Evolutionary conservation across 2,888 invertebrate species (phyloP), one percentile per base, ranked within the genome.

Genomic region (Drosophila vallismaia): DNA sequence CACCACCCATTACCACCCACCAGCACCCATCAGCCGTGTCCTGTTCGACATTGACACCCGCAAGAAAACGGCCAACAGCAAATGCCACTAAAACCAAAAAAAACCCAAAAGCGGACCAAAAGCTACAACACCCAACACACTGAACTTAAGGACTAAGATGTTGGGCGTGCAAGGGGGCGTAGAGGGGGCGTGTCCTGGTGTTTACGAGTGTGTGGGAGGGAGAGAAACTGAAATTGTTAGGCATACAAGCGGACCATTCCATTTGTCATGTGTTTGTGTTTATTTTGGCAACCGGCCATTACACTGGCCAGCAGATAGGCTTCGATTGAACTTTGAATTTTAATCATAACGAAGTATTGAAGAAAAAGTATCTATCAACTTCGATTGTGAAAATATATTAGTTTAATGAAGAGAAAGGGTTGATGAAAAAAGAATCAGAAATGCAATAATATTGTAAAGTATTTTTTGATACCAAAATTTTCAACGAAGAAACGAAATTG

Each of bases 111-210:
- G 7, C 40, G 40, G 40, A 33, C 66, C 68, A 77, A 58, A 46
- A 63, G 58, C 79, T 64, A 64, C 46, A 42, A 52, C 68, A 55
- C 45, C 53, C 36, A 60, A 45, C 36, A 46, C 66, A 45, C 69
- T 81, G 85, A 86, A 78, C 85, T 81, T 76, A 80, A 40, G 54
- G 62, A 40, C 59, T 51, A 83, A 86, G 68, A 82, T 69, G 76
- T 29, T 63, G 70, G 75, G 63, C 54, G 71, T 46, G 42, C 28
- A 14, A 14, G 4, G 24, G 50, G 53, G 45, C 10, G 46, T 33
- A 9, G n/a, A n/a, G n/a, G 33, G 33, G 36, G 36, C 36, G 48
- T 42, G 40, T 19, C 9, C 58, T 40, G 29, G 60, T 29, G 36
- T 63, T 19, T 26, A n/a, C 42, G 26, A 29, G 40, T 6, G 26